phyloP scores from a whole-genome alignment of 2,888 invertebrate genomes.

The Galerucella calmariensis region DNA sequence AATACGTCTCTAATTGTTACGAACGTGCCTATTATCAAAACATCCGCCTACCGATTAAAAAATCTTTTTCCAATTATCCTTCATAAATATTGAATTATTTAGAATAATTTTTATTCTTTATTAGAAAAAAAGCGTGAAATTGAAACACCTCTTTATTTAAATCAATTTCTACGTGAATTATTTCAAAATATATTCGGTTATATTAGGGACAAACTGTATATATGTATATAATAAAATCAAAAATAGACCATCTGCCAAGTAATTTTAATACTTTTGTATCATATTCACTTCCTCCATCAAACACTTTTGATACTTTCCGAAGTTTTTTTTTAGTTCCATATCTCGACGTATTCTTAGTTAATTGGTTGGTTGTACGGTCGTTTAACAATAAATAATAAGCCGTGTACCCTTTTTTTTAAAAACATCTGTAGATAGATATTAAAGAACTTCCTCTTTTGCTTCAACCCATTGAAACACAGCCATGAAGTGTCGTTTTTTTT shows the following conservation, averaged over 20 bases:
- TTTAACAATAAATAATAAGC: neutral
- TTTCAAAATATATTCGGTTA: too few species aligned
- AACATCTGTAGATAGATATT: slow-evolving; percentile 33
- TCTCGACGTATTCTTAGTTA: neutral
- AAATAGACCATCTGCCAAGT: slow-evolving; percentile 21
- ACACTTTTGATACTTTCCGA: too few species aligned
- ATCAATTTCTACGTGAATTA: neutral
- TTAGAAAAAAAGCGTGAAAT: slow-evolving; percentile 5
- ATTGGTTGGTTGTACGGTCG: too few species aligned
- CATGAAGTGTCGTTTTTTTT: neutral
- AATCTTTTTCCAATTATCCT: slow-evolving; percentile 1
- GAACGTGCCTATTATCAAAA: neutral
- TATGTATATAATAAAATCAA: slow-evolving; percentile 7
- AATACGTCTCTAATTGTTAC: too few species aligned
- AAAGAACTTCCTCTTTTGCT: slow-evolving; percentile 23
- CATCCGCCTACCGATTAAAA: neutral
- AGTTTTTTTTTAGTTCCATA: neutral
- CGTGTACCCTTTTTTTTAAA: slow-evolving; percentile 4
- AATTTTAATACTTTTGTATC: slow-evolving; percentile 19
- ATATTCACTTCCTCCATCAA: slow-evolving; percentile 12
- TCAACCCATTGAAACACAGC: slow-evolving; percentile 14
- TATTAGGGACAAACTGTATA: neutral
- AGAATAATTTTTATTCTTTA: slow-evolving; percentile 6
- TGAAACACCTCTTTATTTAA: neutral
- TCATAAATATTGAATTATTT: slow-evolving; percentile 12